Base-by-base conservation (phyloP, 2,888 invertebrate species). In the Heteromyza rotundicornis region DNA sequence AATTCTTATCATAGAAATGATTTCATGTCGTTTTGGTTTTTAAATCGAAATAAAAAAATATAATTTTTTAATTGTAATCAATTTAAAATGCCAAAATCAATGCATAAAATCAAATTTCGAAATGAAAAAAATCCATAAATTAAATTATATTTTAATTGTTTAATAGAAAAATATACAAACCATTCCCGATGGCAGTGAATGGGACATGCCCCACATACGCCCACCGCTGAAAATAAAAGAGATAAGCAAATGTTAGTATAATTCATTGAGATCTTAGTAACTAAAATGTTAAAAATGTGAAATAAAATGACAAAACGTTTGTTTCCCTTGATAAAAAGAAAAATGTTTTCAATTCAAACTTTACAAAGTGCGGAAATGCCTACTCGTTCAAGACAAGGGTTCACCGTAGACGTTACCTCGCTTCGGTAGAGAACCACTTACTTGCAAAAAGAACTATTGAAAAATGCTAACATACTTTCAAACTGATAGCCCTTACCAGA, bases 111-210 rank as follows among this genome's bases (percentile, higher is more conserved):
- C n/a, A 40, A 40, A 40, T 40, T 40, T 40, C 16, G 16, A 14
- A 40, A 14, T 40, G 16, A 40, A 40, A 40, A 59, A 54, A 50
- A n/a, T n/a, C n/a, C n/a, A n/a, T n/a, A n/a, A 57, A 56, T 49
- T 51, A 49, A 51, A 57, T 57, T 32, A 50, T 51, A 8, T 19
- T 16, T 59, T 56, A 53, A 24, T 64, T 58, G 57, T 63, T 8
- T n/a, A 63, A 57, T 57, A 52, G 24, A 58, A 70, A 64, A 58
- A 60, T 62, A 76, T 79, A 82, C 84, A 73, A 80, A 84, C 84
- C 84, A 84, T 84, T 81, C 84, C 84, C 12, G 84, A 83, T 65
- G 84, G 84, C 70, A 84, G 75, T 73, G 84, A 84, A 78, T 83
- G 82, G 64, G 84, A 84, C 82, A 84, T 83, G 71, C 83, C 83